A percentile compares a stretch with the other conserved stretches of the same genome.
Conservation (phyloP, 2,797 vertebrate genomes). For the Semotilus atromaculatus region DNA sequence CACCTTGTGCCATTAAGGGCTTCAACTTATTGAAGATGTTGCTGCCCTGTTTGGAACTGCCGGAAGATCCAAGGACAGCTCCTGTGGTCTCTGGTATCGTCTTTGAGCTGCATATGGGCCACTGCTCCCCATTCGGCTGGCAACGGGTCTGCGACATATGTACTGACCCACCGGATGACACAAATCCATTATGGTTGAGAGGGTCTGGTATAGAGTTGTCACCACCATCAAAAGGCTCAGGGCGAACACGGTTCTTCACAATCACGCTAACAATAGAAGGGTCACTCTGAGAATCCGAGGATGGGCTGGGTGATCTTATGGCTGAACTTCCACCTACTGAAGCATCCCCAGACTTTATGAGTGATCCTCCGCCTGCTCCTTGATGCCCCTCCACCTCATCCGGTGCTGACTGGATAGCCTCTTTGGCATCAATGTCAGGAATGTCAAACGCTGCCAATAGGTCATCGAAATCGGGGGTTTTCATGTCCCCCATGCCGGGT, state of each 20-base stretch:
- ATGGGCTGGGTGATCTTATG: conserved; percentile 75
- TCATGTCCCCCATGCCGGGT: conserved; percentile 98
- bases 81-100: conserved; percentile 68
- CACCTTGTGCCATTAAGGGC: conserved; percentile 79
- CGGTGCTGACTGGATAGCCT: conserved; percentile 92
- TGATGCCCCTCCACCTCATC: conserved; percentile 88
- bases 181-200: conserved; percentile 81
- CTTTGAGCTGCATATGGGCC: conserved; percentile 77
- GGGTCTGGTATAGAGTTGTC: conserved; percentile 71
- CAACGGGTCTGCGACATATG: conserved; percentile 72
- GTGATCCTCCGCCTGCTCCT: conserved; percentile 63
- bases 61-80: conserved; percentile 61
- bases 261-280: conserved; percentile 94
- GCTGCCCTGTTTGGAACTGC: conserved; percentile 76
- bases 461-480: conserved; percentile 98
- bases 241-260: conserved; percentile 94
- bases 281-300: conserved; percentile 79
- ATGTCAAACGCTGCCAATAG: conserved; percentile 98
- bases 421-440: conserved; percentile 95
- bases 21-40: conserved; percentile 84
- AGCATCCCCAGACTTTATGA: conserved; percentile 54
- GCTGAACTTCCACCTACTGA: conserved; percentile 73
- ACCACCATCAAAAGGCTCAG: conserved; percentile 77
- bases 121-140: conserved; percentile 80
- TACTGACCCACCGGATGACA: conserved; percentile 70